Conservation (phyloP, 2,888 invertebrate genomes). For the Trachelus stipa region DNA sequence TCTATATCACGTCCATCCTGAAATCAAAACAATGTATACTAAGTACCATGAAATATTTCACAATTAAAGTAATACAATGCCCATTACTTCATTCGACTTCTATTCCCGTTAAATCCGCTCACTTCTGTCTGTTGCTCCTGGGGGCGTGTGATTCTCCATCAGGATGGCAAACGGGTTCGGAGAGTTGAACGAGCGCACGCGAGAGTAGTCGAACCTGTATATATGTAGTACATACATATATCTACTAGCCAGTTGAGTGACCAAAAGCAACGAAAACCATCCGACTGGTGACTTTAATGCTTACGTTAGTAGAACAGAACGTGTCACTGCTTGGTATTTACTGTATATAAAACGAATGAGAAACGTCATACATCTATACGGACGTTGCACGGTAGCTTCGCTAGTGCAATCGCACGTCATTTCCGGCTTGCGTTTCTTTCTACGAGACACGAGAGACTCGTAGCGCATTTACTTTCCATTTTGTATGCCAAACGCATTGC, state of each 20-base stretch:
- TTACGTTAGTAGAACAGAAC: background rate
- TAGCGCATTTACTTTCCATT: conserved; percentile 2
- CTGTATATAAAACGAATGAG: background rate
- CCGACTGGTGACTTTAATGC: background rate
- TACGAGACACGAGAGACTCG: background rate
- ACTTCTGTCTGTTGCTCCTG: background rate
- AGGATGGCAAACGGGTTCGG: background rate
- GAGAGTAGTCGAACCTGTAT: background rate
- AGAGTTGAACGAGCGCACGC: background rate
- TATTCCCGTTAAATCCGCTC: background rate
- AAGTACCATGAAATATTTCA: background rate
- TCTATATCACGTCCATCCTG: background rate
- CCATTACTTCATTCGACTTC: background rate
- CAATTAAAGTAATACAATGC: background rate
- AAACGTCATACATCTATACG: background rate
- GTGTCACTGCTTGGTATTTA: background rate
- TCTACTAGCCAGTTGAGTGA: background rate
- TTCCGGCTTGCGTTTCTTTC: background rate
- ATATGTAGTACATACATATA: background rate
- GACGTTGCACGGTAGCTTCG: background rate
- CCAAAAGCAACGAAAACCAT: background rate
- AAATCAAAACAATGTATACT: background rate
- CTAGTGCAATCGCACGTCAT: background rate
- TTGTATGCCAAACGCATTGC: conserved; percentile 4
- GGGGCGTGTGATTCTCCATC: background rate